phyloP scores from a whole-genome alignment of 1,140 invertebrate species.

The Stegodyphus mimosarum region DNA sequence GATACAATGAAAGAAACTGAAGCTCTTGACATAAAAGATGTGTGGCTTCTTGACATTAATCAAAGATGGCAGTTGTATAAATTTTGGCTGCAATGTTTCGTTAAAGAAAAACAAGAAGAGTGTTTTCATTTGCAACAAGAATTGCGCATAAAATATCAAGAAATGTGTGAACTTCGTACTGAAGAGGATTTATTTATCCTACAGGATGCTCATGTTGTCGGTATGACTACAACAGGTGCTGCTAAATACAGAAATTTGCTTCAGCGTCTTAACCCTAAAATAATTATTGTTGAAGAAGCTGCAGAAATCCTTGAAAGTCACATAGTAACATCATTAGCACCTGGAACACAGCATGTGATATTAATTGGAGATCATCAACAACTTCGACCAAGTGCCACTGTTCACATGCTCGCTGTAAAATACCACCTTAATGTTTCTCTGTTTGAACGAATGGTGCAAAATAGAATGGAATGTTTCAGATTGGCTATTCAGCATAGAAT shows the following conservation, averaged over 20 bases:
- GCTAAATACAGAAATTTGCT: constrained; percentile 76
- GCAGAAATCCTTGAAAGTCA: constrained; percentile 85
- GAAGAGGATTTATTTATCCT: constrained; percentile 24
- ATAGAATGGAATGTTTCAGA: constrained; percentile 45
- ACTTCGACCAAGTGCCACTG: constrained; percentile 69
- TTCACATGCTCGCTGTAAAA: constrained; percentile 66
- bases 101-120: neutral
- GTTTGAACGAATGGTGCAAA: constrained; percentile 62
- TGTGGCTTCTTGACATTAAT: constrained; percentile 1
- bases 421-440: constrained; percentile 69
- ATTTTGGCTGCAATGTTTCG: constrained; percentile 23
- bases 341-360: constrained; percentile 81
- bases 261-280: constrained; percentile 73
- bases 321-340: constrained; percentile 78
- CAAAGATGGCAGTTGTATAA: constrained; percentile 37
- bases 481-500: constrained; percentile 60
- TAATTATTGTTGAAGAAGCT: constrained; percentile 84
- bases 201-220: constrained; percentile 71
- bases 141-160: constrained; percentile 2
- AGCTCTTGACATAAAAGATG: neutral
- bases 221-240: constrained; percentile 83
- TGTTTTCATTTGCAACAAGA: neutral
- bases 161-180: neutral
- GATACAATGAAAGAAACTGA: constrained; percentile 3
- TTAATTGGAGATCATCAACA: constrained; percentile 77